These are phyloP conservation scores for Meda fulgida DNA, from an alignment of 2,797 vertebrate species.

Conservation along the genomic window DNA sequence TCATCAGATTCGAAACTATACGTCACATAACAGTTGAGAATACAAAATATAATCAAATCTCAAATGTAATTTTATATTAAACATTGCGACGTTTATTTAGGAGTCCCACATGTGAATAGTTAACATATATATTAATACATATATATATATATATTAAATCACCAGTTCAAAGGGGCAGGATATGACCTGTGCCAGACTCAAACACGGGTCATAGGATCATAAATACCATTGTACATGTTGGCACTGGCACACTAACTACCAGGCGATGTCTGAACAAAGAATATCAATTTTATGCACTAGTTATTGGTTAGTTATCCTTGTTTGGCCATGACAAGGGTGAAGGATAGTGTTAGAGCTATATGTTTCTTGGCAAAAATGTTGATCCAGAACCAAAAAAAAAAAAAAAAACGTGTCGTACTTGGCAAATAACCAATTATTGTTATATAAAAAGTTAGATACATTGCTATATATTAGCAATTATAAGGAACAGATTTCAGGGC, in stretches of 20 bases:
- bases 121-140: background rate
- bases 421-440: background rate
- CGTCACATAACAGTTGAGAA: background rate
- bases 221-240: background rate
- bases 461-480: background rate
- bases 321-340: background rate
- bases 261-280: background rate
- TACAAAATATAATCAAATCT: background rate
- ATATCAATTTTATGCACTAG: background rate
- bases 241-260: background rate
- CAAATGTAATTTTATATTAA: background rate
- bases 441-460: background rate
- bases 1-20: background rate
- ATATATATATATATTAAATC: background rate
- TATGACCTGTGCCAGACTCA: background rate
- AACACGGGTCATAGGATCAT: background rate
- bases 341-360: background rate
- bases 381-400: background rate
- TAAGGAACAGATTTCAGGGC: background rate
- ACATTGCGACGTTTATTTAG: background rate
- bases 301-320: background rate
- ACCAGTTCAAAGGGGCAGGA: background rate
- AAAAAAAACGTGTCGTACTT: background rate
- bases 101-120: background rate
- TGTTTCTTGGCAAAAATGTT: background rate